Conservation (phyloP, 2,888 invertebrate genomes). For the Margaritifera margaritifera region DNA sequence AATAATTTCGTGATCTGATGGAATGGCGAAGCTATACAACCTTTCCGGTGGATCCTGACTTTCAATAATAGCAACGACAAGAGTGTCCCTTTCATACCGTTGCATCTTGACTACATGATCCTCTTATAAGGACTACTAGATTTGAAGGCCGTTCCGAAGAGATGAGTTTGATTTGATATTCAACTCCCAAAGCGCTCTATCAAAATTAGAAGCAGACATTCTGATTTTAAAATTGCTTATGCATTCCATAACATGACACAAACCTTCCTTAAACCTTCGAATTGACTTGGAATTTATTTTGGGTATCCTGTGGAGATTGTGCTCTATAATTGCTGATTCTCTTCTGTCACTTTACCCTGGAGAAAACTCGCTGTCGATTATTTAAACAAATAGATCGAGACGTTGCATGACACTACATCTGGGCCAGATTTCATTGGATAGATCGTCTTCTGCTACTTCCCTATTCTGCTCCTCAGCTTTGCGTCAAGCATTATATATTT, state of each 20-base stretch:
- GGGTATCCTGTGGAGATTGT: slow-evolving; percentile 19
- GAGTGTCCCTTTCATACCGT: slow-evolving; percentile 23
- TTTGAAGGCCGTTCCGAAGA: slow-evolving; percentile 8
- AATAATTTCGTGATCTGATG: no score
- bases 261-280: slow-evolving; percentile 13
- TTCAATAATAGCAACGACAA: slow-evolving; percentile 10
- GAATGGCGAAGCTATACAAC: no score
- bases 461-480: slow-evolving; percentile 12
- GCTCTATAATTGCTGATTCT: slow-evolving; percentile 24
- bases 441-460: slow-evolving; percentile 21
- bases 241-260: slow-evolving; percentile 20
- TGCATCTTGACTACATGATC: slow-evolving; percentile 21
- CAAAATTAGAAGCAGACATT: slow-evolving; percentile 8
- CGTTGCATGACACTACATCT: neutral
- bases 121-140: slow-evolving; percentile 21
- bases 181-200: slow-evolving; percentile 10
- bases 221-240: slow-evolving; percentile 5
- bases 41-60: slow-evolving; percentile 20
- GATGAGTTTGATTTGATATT: slow-evolving; percentile 4
- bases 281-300: slow-evolving; percentile 19
- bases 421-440: slow-evolving; percentile 19
- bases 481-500: neutral
- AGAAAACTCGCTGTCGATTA: no score
- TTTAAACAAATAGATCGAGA: no score
- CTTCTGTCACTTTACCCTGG: no score